These are phyloP conservation scores for Microcebus ravelobensis DNA, from an alignment of 2,113 vertebrate genomes.

Conservation along the genomic window DNA sequence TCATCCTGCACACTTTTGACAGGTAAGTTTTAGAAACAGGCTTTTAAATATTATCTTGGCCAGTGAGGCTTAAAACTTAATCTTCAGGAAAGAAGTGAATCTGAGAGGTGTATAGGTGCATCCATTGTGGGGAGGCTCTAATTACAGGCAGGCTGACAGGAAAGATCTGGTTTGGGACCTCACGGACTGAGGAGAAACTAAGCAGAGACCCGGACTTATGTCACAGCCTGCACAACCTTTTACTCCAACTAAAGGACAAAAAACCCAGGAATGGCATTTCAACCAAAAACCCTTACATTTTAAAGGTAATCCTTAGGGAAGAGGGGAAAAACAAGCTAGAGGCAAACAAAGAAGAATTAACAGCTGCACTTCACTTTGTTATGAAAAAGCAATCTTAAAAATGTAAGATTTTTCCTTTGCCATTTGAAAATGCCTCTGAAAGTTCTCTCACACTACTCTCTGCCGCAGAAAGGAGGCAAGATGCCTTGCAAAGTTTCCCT, in stretches of 20 bases:
- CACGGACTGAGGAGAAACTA: neutral
- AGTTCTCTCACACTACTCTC: neutral
- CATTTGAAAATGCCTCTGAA: conserved; percentile 10
- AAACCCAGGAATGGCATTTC: neutral
- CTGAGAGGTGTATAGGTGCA: neutral
- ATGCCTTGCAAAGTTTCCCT: neutral
- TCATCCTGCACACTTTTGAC: neutral
- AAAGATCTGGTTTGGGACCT: neutral
- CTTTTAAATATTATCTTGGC: neutral
- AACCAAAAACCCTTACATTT: neutral
- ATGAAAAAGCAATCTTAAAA: conserved; percentile 37
- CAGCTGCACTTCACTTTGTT: neutral
- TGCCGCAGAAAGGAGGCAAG: neutral
- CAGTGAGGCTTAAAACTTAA: conserved; percentile 16
- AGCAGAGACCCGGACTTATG: neutral
- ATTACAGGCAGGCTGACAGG: neutral
- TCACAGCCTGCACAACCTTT: neutral
- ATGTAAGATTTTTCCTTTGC: neutral
- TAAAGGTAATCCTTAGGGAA: neutral
- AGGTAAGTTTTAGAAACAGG: neutral
- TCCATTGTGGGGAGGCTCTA: neutral
- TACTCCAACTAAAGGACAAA: neutral
- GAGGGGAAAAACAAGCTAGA: neutral
- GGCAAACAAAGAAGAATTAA: neutral
- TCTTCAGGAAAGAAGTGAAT: conserved; percentile 4